Conservation (phyloP, 2,113 vertebrate genomes). For the Tinamus guttatus region DNA sequence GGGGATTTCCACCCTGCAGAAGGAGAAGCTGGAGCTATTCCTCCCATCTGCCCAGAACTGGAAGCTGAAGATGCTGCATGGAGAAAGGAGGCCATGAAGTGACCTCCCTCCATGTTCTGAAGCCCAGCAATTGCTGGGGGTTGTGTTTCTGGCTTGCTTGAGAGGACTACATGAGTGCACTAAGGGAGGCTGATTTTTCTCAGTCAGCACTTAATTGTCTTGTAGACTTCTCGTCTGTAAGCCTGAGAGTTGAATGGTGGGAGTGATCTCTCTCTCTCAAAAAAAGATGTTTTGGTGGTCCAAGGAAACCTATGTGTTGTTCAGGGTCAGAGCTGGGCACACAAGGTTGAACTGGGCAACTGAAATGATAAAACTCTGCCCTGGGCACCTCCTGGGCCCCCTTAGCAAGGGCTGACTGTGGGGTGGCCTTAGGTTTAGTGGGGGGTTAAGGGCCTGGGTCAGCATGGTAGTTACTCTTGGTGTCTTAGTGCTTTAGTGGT, state of each 20-base stretch:
- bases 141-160: background rate
- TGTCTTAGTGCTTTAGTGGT: too few species aligned
- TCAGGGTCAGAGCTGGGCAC: background rate
- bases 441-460: background rate
- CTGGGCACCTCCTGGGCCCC: background rate
- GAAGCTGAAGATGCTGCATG: background rate
- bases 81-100: background rate
- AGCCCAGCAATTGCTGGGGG: background rate
- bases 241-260: background rate
- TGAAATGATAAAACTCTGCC: background rate
- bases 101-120: background rate
- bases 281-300: background rate
- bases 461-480: too few species aligned
- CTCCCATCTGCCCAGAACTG: background rate
- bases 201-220: background rate
- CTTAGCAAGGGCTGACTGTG: background rate
- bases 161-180: rapidly evolving
- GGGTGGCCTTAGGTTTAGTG: background rate
- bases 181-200: background rate
- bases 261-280: background rate
- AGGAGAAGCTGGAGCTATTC: background rate
- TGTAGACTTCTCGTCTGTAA: background rate
- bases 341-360: rapidly evolving
- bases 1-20: background rate
- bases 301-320: background rate